Evolutionary conservation across 2,888 invertebrate genomes (phyloP), one percentile per base, ranked within the genome.

Genomic region (Ophion costatus): DNA sequence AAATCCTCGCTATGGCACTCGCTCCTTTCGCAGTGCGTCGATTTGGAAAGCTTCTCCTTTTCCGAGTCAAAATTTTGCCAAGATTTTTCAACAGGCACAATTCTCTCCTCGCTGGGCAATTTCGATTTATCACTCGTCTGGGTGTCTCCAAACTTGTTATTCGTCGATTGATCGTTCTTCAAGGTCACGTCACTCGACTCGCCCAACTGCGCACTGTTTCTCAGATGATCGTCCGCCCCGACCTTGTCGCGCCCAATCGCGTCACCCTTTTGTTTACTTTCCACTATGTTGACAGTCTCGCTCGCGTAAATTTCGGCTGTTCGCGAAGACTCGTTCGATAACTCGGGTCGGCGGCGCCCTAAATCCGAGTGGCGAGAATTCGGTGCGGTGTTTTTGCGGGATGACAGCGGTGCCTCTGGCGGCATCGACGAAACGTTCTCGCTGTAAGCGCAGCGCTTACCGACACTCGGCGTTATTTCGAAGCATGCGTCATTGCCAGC

Each of bases 401-500:
- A 80, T 83, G 73, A 83, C 84, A 83, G 64, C 82, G 67, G 42
- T 59, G 81, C 80, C 66, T 73, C 69, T 57, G 67, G 78, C 69
- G 70, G 78, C 75, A 75, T 82, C 86, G 80, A 85, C 86, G 82
- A 74, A 80, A 84, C 85, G 80, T 81, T 86, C 80, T 74, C 79
- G 57, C 69, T 81, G 73, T 84, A 78, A 75, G 77, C 69, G 67
- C 80, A 51, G 22, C 79, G 63, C 69, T 78, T 83, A 85, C 77
- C 83, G 76, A 79, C 82, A 80, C 77, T 51, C 82, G 77, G 80
- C 81, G 85, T 87, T 89, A 88, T 90, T 88, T 89, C 87, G 80
- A 84, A 85, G 82, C 85, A 67, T 73, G 84, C 88, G 81, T 88
- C 89, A 88, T 84, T 87, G 89, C 88, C 88, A 85, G 87, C 80